phyloP scores from a whole-genome alignment of 2,888 invertebrate species.

The Leucophenga montana region DNA sequence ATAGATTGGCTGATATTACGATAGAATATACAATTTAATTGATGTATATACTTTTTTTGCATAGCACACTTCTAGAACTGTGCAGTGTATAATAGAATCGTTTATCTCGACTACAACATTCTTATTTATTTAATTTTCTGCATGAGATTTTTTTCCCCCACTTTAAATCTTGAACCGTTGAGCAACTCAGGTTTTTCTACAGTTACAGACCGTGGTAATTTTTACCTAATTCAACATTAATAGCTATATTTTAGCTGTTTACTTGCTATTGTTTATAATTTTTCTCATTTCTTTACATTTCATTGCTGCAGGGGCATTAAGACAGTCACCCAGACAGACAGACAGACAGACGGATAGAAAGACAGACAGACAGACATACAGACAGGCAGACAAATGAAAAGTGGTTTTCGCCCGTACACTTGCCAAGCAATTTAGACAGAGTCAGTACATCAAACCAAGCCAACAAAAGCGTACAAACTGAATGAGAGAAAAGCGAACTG shows the following conservation, averaged over 20 bases:
- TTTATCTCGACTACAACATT: too few relatives aligned
- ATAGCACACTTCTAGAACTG: too few relatives aligned
- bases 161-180: too few relatives aligned
- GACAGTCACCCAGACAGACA: not conserved
- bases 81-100: too few relatives aligned
- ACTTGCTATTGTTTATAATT: not conserved
- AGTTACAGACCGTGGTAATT: not conserved
- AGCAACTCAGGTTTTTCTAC: not conserved
- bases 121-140: too few relatives aligned
- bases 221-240: not conserved
- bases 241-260: constrained; percentile 2
- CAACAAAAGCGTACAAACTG: too few relatives aligned
- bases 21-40: too few relatives aligned
- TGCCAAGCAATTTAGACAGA: not conserved
- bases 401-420: too few relatives aligned
- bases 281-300: not conserved
- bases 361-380: not conserved
- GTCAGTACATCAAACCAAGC: constrained; percentile 3
- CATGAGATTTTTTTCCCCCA: too few relatives aligned
- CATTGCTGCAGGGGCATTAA: not conserved
- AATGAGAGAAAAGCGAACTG: not conserved
- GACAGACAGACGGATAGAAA: not conserved
- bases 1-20: too few relatives aligned
- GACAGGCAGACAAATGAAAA: not conserved
- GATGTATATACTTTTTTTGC: too few relatives aligned